Evolutionary conservation across 2,797 vertebrate genomes (phyloP), one percentile per base, ranked within the genome.

Genomic region (Bufotes viridis): DNA sequence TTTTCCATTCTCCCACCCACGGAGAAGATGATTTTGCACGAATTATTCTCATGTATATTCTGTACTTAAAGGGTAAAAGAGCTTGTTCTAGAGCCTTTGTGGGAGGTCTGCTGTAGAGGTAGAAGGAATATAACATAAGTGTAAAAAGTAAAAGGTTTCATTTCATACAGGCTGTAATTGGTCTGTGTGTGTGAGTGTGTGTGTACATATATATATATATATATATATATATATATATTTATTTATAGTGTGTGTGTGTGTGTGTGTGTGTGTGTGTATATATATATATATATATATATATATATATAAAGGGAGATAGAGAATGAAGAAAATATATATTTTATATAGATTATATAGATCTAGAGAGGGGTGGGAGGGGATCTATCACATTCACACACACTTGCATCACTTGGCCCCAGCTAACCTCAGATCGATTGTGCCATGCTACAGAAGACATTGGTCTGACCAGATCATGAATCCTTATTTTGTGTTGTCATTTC

Each of bases 1-100:
- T 78, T 86, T 78, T 67, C 29, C 61, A 65, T 87, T 26, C 63
- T 79, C 72, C 84, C 88, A 89, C 88, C 88, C 88, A 89, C 84
- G 72, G n/a, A 83, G 88, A 72, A 79, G 72, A 78, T 86, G 87
- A 87, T 82, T 82, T 82, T 78, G 78, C 60, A 82, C 69, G 79
- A 89, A 86, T 70, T 75, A 81, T 78, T 61, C 72, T 86, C 85
- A 75, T 75, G 72, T 88, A 74, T 63, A 61, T 85, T 53, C 17
- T 81, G 42, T 42, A 42, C 42, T 42, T 42, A 85, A 67, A 60
- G 18, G 49, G 67, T 24, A 61, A 34, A 72, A 49, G 13, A 26
- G 74, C 61, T 78, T 67, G 69, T 86, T 82, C 79, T 53, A 63
- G 74, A 78, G 74, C 29, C 84, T 69, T 26, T 51, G 78, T 89